These are phyloP conservation scores for Thelaira solivaga DNA, from an alignment of 2,888 invertebrate genomes.

Conservation along the genomic window DNA sequence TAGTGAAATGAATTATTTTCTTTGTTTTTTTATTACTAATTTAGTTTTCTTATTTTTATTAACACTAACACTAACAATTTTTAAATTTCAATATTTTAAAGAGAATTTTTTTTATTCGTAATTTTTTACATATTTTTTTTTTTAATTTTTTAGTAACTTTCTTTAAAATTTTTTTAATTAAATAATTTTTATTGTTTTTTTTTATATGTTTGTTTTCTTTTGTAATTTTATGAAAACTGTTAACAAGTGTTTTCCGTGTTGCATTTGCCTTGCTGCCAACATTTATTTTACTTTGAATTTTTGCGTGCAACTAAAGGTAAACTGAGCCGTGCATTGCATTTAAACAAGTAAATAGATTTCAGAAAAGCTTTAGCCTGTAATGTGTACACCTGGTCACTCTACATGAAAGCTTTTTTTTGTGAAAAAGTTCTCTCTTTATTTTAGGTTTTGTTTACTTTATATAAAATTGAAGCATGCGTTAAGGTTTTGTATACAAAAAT, in stretches of 20 bases:
- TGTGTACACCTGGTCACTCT: constrained; percentile 18
- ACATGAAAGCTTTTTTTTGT: constrained; percentile 7
- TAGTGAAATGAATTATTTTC: too few species aligned
- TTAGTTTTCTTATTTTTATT: too few species aligned
- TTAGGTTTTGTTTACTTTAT: not conserved
- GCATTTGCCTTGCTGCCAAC: not conserved
- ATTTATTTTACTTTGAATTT: constrained; percentile 48
- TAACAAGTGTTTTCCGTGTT: constrained; percentile 11
- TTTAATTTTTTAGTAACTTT: not conserved
- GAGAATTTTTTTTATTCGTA: too few species aligned
- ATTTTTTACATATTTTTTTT: too few species aligned
- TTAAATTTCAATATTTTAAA: too few species aligned
- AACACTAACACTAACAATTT: too few species aligned
- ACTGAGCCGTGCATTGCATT: constrained; percentile 46
- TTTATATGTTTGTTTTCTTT: not conserved
- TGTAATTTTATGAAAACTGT: not conserved
- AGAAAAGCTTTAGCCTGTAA: constrained; percentile 29
- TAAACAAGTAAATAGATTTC: constrained; percentile 40
- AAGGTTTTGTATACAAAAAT: constrained; percentile 32
- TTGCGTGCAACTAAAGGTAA: constrained; percentile 56
- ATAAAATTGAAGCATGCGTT: constrained; percentile 45
- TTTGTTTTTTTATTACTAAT: too few species aligned
- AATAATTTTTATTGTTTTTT: not conserved
- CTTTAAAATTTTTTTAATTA: not conserved
- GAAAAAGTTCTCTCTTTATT: not conserved